Conservation (phyloP, 1,140 invertebrate genomes). For the Trigoniulus corallinus region DNA sequence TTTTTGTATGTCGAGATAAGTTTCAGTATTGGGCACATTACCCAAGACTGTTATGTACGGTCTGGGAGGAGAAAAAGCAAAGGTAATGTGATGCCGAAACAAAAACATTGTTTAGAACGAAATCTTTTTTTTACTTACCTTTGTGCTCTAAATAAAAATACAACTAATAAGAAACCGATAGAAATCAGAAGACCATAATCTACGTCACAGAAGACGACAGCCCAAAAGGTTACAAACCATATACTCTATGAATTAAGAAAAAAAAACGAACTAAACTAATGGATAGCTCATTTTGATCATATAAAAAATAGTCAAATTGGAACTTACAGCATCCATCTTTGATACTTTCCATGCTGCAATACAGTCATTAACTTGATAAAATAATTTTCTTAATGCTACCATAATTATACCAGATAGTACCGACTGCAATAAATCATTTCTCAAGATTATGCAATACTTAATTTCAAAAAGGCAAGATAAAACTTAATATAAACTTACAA, state of each 20-base stretch:
- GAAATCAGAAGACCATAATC: slow-evolving; percentile 61
- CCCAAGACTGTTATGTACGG: slow-evolving; percentile 35
- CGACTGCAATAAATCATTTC: slow-evolving; percentile 38
- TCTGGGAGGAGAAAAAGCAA: slow-evolving; percentile 5
- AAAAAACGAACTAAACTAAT: neutral
- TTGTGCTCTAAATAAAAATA: slow-evolving; percentile 25
- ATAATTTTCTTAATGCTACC: slow-evolving; percentile 75
- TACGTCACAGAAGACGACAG: slow-evolving; percentile 65
- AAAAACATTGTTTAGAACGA: too few species aligned
- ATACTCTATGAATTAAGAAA: slow-evolving; percentile 18
- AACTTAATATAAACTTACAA: slow-evolving; percentile 30
- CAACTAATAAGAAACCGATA: slow-evolving; percentile 33
- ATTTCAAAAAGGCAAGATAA: neutral
- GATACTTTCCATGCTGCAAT: slow-evolving; percentile 55
- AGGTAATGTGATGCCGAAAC: neutral
- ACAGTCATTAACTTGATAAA: slow-evolving; percentile 60
- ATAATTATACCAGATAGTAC: slow-evolving; percentile 77
- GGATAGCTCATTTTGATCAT: neutral
- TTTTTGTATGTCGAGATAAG: slow-evolving; percentile 52
- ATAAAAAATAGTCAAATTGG: slow-evolving; percentile 13
- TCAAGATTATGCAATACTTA: slow-evolving; percentile 11
- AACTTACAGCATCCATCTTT: slow-evolving; percentile 24
- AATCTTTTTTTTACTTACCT: too few species aligned
- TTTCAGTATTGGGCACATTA: slow-evolving; percentile 47
- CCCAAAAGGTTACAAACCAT: slow-evolving; percentile 65